Evolutionary conservation across 2,888 invertebrate species (phyloP).

Genomic region (Harpalus rubripes): DNA sequence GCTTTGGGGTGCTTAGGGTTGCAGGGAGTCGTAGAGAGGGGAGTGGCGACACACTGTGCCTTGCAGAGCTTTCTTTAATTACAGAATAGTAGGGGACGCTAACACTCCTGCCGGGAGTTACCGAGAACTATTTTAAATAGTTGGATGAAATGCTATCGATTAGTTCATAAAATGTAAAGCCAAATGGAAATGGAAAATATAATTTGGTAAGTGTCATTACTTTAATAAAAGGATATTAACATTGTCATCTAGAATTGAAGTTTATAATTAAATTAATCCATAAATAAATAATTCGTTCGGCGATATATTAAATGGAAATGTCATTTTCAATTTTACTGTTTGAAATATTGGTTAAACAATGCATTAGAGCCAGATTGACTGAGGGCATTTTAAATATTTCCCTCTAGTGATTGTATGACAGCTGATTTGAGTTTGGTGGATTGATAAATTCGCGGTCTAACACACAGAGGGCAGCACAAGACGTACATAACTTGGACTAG

Average conservation of each 20-base stretch:
- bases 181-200: slow-evolving; percentile 42
- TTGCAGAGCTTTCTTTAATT: slow-evolving; percentile 58
- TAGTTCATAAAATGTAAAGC: background rate
- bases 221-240: slow-evolving; percentile 41
- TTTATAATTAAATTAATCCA: slow-evolving; percentile 59
- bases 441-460: too few species aligned
- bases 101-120: background rate
- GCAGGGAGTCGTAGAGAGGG: background rate
- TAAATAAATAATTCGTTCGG: slow-evolving; percentile 48
- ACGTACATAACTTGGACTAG: too few species aligned
- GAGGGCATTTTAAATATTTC: slow-evolving; percentile 20
- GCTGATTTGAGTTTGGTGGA: too few species aligned
- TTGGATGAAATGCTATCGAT: background rate
- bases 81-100: slow-evolving; percentile 18
- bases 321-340: slow-evolving; percentile 50
- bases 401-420: slow-evolving; percentile 21
- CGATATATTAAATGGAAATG: slow-evolving; percentile 46
- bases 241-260: slow-evolving; percentile 49
- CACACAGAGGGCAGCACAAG: too few species aligned
- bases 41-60: slow-evolving; percentile 47
- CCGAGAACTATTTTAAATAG: slow-evolving; percentile 26
- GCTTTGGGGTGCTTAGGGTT: background rate
- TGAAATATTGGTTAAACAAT: slow-evolving; percentile 45
- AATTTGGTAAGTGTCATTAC: slow-evolving; percentile 49
- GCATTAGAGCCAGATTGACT: slow-evolving; percentile 13